Evolutionary conservation across 2,888 invertebrate genomes (phyloP).

Genomic region (Lasioglossum pauxillum): DNA sequence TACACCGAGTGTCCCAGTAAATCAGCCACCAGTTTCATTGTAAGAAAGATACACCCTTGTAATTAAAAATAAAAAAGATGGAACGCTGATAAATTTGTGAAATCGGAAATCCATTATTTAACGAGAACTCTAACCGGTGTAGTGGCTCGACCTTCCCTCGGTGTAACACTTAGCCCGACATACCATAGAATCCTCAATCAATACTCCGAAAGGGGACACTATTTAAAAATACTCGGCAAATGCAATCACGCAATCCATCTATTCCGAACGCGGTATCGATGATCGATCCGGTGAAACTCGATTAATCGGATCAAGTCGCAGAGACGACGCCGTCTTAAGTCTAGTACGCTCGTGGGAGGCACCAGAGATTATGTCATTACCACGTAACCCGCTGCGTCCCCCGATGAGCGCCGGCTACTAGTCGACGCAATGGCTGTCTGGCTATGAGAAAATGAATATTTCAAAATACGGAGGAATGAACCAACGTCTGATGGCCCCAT

Average conservation of each 20-base stretch:
- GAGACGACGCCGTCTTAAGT: slow-evolving; percentile 43
- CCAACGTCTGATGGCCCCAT: not conserved
- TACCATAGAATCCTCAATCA: not conserved
- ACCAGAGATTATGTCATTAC: slow-evolving; percentile 42
- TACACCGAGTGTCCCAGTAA: not conserved
- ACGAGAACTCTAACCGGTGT: not conserved
- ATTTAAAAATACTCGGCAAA: slow-evolving; percentile 13
- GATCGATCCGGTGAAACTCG: slow-evolving; percentile 37
- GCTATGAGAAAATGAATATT: slow-evolving; percentile 72
- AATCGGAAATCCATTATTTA: not conserved
- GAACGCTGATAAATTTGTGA: not conserved
- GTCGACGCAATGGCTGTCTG: slow-evolving; percentile 34
- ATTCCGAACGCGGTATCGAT: slow-evolving; percentile 1
- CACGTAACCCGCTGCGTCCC: slow-evolving; percentile 63
- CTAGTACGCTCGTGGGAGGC: slow-evolving; percentile 19
- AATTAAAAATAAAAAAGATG: not conserved
- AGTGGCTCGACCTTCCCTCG: not conserved
- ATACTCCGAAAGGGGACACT: slow-evolving; percentile 2
- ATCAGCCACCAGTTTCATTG: not conserved
- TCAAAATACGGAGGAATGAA: slow-evolving; percentile 44
- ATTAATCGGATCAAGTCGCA: slow-evolving; percentile 50
- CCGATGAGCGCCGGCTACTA: slow-evolving; percentile 26
- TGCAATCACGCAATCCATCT: slow-evolving; percentile 12
- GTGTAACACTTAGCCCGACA: not conserved
- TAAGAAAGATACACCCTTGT: no score